Conservation (phyloP, 2,113 vertebrate species). For the cattle (Bos taurus) region ARS-UCD2.0 NC_037347.1:71928501-71929000, state of each 20-base stretch:
- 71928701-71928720: conserved; percentile 38
- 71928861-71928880: accelerated
- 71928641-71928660: neutral
- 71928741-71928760: conserved; percentile 34
- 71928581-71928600: conserved; percentile 60
- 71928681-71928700: neutral
- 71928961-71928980: neutral
- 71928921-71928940: accelerated
- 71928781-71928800: neutral
- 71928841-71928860: accelerated
- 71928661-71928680: neutral
- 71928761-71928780: neutral
- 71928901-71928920: accelerated
- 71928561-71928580: neutral
- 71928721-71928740: conserved; percentile 33
- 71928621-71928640: neutral
- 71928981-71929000: accelerated
- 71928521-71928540: accelerated
- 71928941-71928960: neutral
- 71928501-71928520: accelerated
- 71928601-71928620: neutral
- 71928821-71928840: neutral
- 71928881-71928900: accelerated
- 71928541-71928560: conserved; percentile 49
- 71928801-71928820: neutral